Conservation (phyloP, 2,888 invertebrate species). For the Macropis europaea region DNA sequence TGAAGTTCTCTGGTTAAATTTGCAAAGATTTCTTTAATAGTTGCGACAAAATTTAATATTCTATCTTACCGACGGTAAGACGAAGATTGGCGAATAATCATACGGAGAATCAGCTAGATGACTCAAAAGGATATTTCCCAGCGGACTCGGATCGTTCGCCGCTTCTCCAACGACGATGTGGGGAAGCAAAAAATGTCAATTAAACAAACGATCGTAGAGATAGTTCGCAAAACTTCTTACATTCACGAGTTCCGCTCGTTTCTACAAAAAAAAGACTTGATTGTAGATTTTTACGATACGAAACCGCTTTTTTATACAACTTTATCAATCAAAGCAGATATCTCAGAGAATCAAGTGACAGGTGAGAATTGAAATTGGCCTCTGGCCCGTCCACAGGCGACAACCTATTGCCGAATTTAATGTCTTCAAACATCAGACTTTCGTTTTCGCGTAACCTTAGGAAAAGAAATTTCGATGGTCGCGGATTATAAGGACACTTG, state of each 20-base stretch:
- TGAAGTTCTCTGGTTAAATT: not conserved
- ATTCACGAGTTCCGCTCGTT: not conserved
- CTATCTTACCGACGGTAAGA: conserved; percentile 58
- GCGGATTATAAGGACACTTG: conserved; percentile 8
- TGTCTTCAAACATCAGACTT: conserved; percentile 14
- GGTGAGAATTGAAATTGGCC: not conserved
- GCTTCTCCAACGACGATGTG: not conserved
- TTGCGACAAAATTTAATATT: conserved; percentile 3
- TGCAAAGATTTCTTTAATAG: not conserved
- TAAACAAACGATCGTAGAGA: not conserved
- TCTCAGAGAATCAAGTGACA: not conserved
- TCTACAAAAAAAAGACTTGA: too few species aligned
- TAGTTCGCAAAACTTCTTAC: not conserved
- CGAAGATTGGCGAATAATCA: conserved; percentile 37
- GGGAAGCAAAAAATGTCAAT: not conserved
- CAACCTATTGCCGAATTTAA: conserved; percentile 39
- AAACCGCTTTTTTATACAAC: not conserved
- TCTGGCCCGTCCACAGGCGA: not conserved
- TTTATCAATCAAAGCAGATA: conserved; percentile 4
- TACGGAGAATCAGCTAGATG: conserved; percentile 49
- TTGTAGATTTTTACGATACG: not conserved
- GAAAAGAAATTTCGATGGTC: conserved; percentile 4
- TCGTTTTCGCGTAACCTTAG: conserved; percentile 22
- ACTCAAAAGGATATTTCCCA: conserved; percentile 47
- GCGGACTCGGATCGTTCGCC: not conserved